phyloP scores from a whole-genome alignment of 2,888 invertebrate genomes.

The Panopea generosa region DNA sequence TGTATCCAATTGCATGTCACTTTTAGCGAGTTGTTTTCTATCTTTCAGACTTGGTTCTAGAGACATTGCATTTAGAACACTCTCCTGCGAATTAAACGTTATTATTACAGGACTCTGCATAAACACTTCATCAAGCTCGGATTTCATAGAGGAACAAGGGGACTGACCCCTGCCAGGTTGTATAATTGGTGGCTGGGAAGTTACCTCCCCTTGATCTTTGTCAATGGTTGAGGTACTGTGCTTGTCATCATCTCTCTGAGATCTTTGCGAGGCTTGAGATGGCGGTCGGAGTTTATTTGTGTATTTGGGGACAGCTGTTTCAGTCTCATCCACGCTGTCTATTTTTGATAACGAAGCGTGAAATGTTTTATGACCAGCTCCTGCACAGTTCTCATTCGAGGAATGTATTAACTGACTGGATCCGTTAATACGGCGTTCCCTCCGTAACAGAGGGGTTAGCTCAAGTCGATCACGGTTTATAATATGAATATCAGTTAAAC shows the following conservation, averaged over 20 bases:
- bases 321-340: conserved; percentile 59
- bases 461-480: conserved; percentile 25
- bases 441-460: conserved; percentile 34
- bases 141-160: conserved; percentile 39
- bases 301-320: too few relatives aligned
- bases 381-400: too few relatives aligned
- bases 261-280: too few relatives aligned
- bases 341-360: conserved; percentile 61
- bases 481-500: conserved; percentile 46
- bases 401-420: background rate
- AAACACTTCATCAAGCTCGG: conserved; percentile 43
- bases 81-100: conserved; percentile 21
- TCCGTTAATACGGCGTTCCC: background rate
- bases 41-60: conserved; percentile 45
- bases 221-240: too few relatives aligned
- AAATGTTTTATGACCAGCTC: conserved; percentile 14
- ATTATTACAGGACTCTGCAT: background rate
- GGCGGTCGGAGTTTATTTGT: too few relatives aligned
- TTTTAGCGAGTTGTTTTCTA: conserved; percentile 50
- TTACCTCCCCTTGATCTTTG: background rate
- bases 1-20: conserved; percentile 61
- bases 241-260: too few relatives aligned
- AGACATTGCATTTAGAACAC: conserved; percentile 20
- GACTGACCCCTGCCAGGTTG: conserved; percentile 17
- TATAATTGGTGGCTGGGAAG: background rate